Percentiles rank a stretch among this genome's conserved stretches.
Evolutionary conservation across 2,797 vertebrate species (phyloP).

Genomic region (Myripristis jacobus): DNA sequence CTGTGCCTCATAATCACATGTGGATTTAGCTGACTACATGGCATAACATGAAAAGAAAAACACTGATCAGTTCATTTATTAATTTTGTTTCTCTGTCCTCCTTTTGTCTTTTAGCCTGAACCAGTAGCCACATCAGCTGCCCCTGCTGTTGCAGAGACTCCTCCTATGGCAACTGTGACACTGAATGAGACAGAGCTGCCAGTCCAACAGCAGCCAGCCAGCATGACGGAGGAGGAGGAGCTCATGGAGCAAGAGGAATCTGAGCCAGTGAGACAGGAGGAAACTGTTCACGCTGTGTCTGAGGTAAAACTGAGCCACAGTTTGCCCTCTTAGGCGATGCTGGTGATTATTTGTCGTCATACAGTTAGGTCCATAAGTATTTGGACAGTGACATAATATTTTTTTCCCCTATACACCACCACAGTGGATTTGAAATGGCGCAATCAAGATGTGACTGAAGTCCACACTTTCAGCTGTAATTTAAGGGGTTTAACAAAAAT

Average conservation of each 20-base stretch:
- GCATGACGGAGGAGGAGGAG: constrained; percentile 61
- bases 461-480: too few species aligned
- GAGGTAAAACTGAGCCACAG: constrained; percentile 44
- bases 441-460: too few species aligned
- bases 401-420: too few species aligned
- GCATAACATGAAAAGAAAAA: background rate
- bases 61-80: background rate
- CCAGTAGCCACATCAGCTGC: constrained; percentile 1
- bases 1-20: background rate
- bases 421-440: too few species aligned
- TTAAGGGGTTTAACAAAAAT: too few species aligned
- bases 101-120: constrained; percentile 50
- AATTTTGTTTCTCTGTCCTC: background rate
- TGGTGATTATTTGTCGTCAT: background rate
- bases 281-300: constrained; percentile 1
- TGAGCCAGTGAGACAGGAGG: constrained; percentile 39
- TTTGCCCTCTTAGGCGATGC: too few species aligned
- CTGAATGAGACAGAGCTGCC: constrained; percentile 8
- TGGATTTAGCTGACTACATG: background rate
- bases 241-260: constrained; percentile 72
- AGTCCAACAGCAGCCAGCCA: constrained; percentile 13
- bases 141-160: constrained; percentile 22
- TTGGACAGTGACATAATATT: too few species aligned
- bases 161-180: rapidly evolving
- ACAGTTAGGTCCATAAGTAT: too few species aligned